Conservation (phyloP, 2,797 vertebrate genomes). For the Otus scops region DNA sequence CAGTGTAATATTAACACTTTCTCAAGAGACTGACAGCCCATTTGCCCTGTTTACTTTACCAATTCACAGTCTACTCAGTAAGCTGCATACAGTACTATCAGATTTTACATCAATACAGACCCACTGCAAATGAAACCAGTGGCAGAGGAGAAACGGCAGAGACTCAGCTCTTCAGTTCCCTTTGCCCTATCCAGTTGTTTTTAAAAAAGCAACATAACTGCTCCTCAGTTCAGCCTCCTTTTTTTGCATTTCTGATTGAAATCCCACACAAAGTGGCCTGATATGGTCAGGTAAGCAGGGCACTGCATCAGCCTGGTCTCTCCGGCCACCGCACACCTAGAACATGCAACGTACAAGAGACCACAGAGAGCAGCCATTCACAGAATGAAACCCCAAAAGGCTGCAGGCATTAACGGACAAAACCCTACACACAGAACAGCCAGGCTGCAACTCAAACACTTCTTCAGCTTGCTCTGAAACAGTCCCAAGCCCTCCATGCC, state of each 20-base stretch:
- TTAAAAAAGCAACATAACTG: neutral
- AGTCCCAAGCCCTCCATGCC: neutral
- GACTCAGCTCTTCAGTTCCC: neutral
- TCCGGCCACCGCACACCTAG: neutral
- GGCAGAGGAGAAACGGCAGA: neutral
- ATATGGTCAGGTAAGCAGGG: neutral
- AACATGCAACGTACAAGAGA: neutral
- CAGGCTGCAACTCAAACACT: neutral
- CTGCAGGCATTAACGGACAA: neutral
- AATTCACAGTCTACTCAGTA: neutral
- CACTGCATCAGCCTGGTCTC: neutral
- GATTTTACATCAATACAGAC: neutral
- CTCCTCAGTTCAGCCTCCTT: neutral
- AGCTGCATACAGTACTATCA: neutral
- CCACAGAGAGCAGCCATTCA: neutral
- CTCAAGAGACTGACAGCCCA: slow-evolving; percentile 54
- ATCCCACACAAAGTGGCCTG: neutral
- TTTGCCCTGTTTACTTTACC: slow-evolving; percentile 47
- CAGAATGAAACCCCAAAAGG: neutral
- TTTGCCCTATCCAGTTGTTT: neutral
- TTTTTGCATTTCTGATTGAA: neutral
- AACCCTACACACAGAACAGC: neutral
- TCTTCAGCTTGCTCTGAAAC: neutral
- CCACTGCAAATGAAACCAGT: neutral
- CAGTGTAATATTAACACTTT: slow-evolving; percentile 63